Evolutionary conservation across 1,140 invertebrate genomes (phyloP).

Genomic region (Sitodiplosis mosellana): DNA sequence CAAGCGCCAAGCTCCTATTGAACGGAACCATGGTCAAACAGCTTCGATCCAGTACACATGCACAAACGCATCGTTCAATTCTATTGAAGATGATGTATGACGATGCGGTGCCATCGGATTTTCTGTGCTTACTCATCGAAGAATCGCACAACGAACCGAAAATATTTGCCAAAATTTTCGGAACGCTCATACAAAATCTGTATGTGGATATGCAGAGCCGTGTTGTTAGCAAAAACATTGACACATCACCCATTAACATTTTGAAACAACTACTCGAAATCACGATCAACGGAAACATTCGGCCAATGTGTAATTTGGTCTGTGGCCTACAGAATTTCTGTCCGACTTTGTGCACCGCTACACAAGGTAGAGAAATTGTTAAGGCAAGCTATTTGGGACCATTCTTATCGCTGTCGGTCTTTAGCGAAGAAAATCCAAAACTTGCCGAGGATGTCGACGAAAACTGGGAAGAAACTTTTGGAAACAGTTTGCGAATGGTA

Average conservation of each 20-base stretch:
- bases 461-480: no score
- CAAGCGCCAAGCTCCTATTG: background rate
- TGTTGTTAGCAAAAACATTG: slow-evolving; percentile 50
- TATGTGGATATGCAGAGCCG: slow-evolving; percentile 45
- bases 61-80: background rate
- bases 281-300: slow-evolving; percentile 33
- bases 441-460: slow-evolving; percentile 35
- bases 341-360: slow-evolving; percentile 46
- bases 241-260: slow-evolving; percentile 42
- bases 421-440: slow-evolving; percentile 79
- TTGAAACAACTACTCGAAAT: slow-evolving; percentile 55
- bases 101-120: slow-evolving; percentile 33
- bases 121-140: slow-evolving; percentile 33
- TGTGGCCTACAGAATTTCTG: slow-evolving; percentile 55
- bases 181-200: slow-evolving; percentile 46
- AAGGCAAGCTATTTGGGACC: slow-evolving; percentile 71
- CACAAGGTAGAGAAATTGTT: slow-evolving; percentile 59
- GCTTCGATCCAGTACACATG: background rate
- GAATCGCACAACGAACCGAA: slow-evolving; percentile 45
- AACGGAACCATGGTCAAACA: background rate
- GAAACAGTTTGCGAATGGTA: slow-evolving; percentile 23
- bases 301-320: slow-evolving; percentile 65
- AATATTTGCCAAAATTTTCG: slow-evolving; percentile 44
- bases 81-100: slow-evolving; percentile 21
- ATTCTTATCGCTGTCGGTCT: slow-evolving; percentile 75